Percentiles rank a stretch among this genome's conserved stretches.
These are phyloP conservation scores for Ciona savignyi DNA, from an alignment of 23 tunicate species.

Conservation along the genomic window DNA sequence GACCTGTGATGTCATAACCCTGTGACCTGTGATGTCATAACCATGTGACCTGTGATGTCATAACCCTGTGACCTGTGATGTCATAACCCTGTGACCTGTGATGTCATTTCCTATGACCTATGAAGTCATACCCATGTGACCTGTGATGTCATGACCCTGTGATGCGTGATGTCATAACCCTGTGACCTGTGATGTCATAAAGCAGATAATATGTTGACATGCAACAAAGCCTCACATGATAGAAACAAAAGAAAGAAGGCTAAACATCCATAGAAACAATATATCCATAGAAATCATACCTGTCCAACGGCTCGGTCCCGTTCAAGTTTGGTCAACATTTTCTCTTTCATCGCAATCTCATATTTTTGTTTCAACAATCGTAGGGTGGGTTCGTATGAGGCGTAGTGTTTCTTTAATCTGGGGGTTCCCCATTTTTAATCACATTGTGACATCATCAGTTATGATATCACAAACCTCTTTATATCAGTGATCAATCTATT, in stretches of 20 bases:
- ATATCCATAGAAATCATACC: constrained; percentile 12
- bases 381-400: constrained; percentile 78
- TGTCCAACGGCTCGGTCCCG: constrained; percentile 88
- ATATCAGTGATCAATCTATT: constrained; percentile 80
- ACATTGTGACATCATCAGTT: not conserved
- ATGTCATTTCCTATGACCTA: too few relatives aligned
- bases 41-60: too few relatives aligned
- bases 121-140: too few relatives aligned
- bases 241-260: not conserved
- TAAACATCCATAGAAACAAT: not conserved
- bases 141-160: too few relatives aligned
- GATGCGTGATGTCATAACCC: too few relatives aligned
- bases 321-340: constrained; percentile 89
- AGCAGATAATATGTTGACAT: too few relatives aligned
- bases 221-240: not conserved
- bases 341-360: constrained; percentile 83
- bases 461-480: constrained; percentile 52
- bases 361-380: constrained; percentile 77
- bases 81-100: too few relatives aligned
- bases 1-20: too few relatives aligned
- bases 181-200: too few relatives aligned
- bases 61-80: too few relatives aligned
- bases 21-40: too few relatives aligned
- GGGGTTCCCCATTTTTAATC: not conserved
- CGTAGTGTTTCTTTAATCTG: constrained; percentile 86